phyloP scores from a whole-genome alignment of 1,140 invertebrate species.

The Nasonia vitripennis region DNA sequence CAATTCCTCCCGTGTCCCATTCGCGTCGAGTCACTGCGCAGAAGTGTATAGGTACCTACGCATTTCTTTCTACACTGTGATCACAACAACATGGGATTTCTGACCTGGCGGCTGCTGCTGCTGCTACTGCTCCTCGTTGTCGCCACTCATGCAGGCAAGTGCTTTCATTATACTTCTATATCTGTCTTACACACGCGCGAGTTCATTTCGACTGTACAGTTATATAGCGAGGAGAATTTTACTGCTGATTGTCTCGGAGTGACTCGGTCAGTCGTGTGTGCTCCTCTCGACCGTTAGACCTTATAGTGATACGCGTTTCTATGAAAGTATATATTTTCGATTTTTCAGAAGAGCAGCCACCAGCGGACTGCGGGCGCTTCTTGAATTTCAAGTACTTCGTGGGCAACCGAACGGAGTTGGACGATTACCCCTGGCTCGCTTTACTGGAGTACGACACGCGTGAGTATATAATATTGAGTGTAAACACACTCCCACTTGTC shows the following conservation, averaged over 20 bases:
- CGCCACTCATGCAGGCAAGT: conserved; percentile 31
- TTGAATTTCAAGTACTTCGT: conserved; percentile 8
- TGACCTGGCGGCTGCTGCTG: neutral
- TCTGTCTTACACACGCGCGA: neutral
- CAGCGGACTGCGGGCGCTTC: conserved; percentile 15
- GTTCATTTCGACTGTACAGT: neutral
- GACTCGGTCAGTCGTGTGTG: neutral
- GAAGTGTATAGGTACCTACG: neutral
- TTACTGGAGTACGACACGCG: conserved; percentile 34
- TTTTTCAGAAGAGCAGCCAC: neutral
- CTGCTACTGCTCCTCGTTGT: neutral
- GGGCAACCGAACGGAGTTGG: conserved; percentile 36
- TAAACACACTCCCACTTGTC: neutral
- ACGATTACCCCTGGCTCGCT: conserved; percentile 40
- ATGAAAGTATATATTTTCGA: too few species aligned
- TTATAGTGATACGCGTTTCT: neutral
- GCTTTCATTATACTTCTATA: neutral
- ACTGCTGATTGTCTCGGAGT: neutral
- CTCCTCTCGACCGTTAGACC: neutral
- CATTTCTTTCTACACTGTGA: neutral
- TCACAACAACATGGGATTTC: conserved; percentile 19
- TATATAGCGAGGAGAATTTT: neutral
- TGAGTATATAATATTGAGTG: conserved; percentile 18
- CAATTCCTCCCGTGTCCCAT: neutral
- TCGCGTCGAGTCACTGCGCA: neutral